A percentile compares a stretch with the other conserved stretches of the same genome.
Evolutionary conservation across 2,113 vertebrate species (phyloP).

Genomic region (Sander lucioperca): DNA sequence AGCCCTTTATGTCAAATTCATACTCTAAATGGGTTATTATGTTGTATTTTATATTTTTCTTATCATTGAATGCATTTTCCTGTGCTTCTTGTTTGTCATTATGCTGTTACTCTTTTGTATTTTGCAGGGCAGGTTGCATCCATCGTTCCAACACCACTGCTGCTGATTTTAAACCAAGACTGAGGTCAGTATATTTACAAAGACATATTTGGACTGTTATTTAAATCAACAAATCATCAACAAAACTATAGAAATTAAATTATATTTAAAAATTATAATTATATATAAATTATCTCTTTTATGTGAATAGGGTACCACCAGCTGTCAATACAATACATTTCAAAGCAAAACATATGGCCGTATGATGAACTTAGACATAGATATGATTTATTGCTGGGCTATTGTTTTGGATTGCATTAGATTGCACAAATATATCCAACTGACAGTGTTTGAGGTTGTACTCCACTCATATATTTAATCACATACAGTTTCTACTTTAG

Average conservation of each 20-base stretch:
- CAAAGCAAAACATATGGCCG: neutral
- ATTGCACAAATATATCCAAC: neutral
- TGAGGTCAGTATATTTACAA: slow-evolving; percentile 63
- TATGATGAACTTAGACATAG: too few species aligned
- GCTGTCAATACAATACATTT: neutral
- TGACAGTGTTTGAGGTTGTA: neutral
- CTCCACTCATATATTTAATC: neutral
- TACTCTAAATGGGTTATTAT: neutral
- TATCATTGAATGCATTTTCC: too few species aligned
- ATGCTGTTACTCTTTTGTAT: slow-evolving; percentile 28
- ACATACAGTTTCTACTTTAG: neutral
- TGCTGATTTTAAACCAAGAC: slow-evolving; percentile 73
- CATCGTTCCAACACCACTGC: slow-evolving; percentile 80
- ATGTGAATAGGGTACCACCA: neutral
- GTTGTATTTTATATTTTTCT: neutral
- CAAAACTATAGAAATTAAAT: neutral
- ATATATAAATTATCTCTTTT: neutral
- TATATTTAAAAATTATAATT: neutral
- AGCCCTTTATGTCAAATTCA: neutral
- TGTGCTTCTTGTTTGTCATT: neutral
- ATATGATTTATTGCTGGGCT: too few species aligned
- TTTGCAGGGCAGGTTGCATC: slow-evolving; percentile 76
- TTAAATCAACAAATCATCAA: neutral
- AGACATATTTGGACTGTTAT: neutral
- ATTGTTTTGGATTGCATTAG: neutral